Base-by-base conservation (phyloP, 2,888 invertebrate genomes). In the Graphium colonna region DNA sequence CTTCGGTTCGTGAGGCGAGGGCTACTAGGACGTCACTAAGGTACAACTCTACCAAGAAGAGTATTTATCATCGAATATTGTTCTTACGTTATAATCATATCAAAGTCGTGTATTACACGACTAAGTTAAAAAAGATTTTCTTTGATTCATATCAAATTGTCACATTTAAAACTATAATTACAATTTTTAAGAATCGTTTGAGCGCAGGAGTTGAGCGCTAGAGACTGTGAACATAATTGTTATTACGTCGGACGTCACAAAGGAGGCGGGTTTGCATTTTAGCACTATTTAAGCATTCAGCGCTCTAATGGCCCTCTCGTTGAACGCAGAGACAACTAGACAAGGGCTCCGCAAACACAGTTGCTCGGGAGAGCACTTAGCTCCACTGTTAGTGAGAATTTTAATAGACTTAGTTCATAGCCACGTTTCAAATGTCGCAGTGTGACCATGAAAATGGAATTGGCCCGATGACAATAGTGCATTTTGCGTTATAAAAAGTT, bases 271-370 rank as follows among this genome's bases (percentile, higher is more conserved):
- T 17, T 15, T 39, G 28, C 38, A 26, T 47, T 53, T 36, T 28
- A 53, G 48, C 42, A n/a, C 52, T 48, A 44, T 43, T 52, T 48
- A 48, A 39, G 43, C 48, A 53, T 53, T 43, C 52, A 48, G n/a
- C 15, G 31, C 48, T 43, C 47, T 52, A 52, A 52, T 52, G 47
- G 52, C 52, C 15, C 48, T 36, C 46, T 41, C 42, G 13, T 3
- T 10, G 33, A 39, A 28, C 44, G 33, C 36, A 36, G 42, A 38
- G 47, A 47, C 52, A 47, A 43, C 26, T 26, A 43, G 52, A 21
- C 40, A 15, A 52, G 52, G 40, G 52, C 46, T 41, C 1, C 9
- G 46, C 18, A 52, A 46, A 52, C 38, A 52, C 45, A 33, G 46
- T 31, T 13, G 39, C 36, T 21, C 31, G 41, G 17, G 41, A 44